Evolutionary conservation across 2,888 invertebrate genomes (phyloP), one percentile per base, ranked within the genome.

Genomic region (Agrochola lota): DNA sequence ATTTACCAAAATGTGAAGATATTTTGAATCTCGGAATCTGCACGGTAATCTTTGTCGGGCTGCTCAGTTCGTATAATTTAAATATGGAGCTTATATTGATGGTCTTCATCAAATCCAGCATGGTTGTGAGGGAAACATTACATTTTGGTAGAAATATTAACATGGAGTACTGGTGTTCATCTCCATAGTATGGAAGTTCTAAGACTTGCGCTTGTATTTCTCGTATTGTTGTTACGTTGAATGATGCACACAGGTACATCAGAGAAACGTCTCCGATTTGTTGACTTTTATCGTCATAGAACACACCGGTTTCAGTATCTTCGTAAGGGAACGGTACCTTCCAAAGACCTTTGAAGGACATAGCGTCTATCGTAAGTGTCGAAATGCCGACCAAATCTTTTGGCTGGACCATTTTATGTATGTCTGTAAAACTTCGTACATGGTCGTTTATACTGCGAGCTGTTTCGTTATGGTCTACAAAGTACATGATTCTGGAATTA

Each of bases 1-100:
- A 87, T 77, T 95, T 94, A 71, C 92, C 92, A n/a, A 95, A 87
- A 40, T 95, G 94, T 0, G 98, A 97, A 2, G 95, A 91, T 6
- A 97, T 95, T 72, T 95, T 96, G 88, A 98, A 98, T 84, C 96
- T 96, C 0, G 98, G 98, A 63, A 98, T 86, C 85, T 97, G 95
- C 0, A 98, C 70, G 23, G 20, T 62, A 26, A 71, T 43, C 11
- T 93, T 93, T 23, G 91, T 94, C 0, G 94, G 91, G 23, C 92
- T 92, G 2, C 94, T 91, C n/a, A 90, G 90, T 0, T 91, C 88
- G 46, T 97, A 94, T 11, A 93, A 89, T 4, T 93, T 88, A 52
- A 97, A 94, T 46, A 98, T 93, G 0, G 95, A 93, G 0, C 91
- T 91, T 85, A 97, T 90, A 75, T 97, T 96, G 17, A 96, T 88